Base-by-base conservation (phyloP, 30 jellyfish, hydroid and myxozoan genomes). In the Chrysaora quinquecirrha region DNA sequence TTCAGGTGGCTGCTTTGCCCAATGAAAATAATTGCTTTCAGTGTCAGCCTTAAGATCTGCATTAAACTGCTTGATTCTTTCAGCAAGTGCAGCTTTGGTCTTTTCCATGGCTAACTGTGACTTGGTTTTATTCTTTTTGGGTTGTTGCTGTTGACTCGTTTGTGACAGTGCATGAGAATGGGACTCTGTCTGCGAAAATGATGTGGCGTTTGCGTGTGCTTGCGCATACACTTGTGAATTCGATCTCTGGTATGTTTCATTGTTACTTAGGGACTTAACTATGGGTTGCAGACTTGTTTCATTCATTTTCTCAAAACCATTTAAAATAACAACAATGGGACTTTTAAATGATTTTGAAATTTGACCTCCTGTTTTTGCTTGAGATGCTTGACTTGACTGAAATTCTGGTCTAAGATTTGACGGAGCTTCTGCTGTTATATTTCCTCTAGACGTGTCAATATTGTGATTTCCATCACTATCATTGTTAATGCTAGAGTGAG, bases 191-290 rank as follows among this genome's bases (percentile, higher is more conserved):
- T 60, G 78, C 0, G 87, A 49, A 1, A 62, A 52, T 3, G 69
- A 65, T 4, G 79, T 38, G 6, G 54, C 54, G 54, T 38, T 38
- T 9, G 81, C 71, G 2, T 64, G 76, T 0, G 68, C 89, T 27
- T 78, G 68, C 7, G 81, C 46, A 19, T 48, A 46, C 19, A 47
- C 90, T 16, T 80, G 27, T 19, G 84, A 23, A 2, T 69, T 32
- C 12, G 76, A 18, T 18, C 83, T 76, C 1, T 46, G 68, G 70
- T 80, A 76, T 25, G 90, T 76, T 34, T 52, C 49, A 10, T 80
- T 34, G 24, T 34, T 46, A 34, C 60, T 58, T 20, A 3, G 28
- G 9, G 87, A 43, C 1, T 29, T 4, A 3, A 58, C 87, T 58
- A 58, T 76, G n/a, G 29, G 29, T 2, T 27, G 1, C 32, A 62